Percentiles rank a stretch among this genome's conserved stretches.
Evolutionary conservation across 2,797 vertebrate species (phyloP).

Genomic region (Xiphophorus birchmanni): DNA sequence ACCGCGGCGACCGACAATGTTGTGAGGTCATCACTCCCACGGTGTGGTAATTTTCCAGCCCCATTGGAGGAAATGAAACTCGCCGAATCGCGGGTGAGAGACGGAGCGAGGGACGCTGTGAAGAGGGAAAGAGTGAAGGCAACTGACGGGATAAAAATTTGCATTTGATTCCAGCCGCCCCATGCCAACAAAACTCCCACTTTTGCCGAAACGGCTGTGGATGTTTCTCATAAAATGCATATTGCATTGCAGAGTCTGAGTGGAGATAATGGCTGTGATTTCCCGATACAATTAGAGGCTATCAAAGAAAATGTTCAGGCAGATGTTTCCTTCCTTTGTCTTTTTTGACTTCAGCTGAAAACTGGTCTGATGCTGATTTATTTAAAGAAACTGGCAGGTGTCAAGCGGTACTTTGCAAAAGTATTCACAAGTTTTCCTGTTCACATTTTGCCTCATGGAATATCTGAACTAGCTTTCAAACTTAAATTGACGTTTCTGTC

Average conservation of each 20-base stretch:
- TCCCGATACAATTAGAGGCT: conserved; percentile 63
- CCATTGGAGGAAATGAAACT: conserved; percentile 19
- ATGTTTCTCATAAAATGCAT: conserved; percentile 65
- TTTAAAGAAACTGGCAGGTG: conserved; percentile 29
- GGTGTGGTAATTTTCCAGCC: conserved; percentile 29
- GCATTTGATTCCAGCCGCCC: conserved; percentile 48
- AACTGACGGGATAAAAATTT: conserved; percentile 44
- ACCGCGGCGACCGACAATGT: conserved; percentile 13
- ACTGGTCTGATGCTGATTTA: conserved; percentile 15
- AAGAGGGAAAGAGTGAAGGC: conserved; percentile 2
- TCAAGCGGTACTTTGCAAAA: not conserved
- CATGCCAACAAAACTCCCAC: conserved; percentile 26
- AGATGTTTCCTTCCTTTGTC: conserved; percentile 22
- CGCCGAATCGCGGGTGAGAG: not conserved
- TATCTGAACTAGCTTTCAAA: not conserved
- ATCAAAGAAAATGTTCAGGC: conserved; percentile 52
- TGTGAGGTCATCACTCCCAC: conserved; percentile 40
- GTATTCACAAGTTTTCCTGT: not conserved
- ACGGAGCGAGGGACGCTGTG: not conserved
- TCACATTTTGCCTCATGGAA: not conserved
- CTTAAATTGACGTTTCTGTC: not conserved
- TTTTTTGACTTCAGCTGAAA: conserved; percentile 27
- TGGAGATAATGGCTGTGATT: conserved; percentile 56
- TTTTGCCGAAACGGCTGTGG: conserved; percentile 35
- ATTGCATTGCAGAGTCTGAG: conserved; percentile 67